Conservation (phyloP, 2,888 invertebrate genomes). For the Himalopsyche tibetana region DNA sequence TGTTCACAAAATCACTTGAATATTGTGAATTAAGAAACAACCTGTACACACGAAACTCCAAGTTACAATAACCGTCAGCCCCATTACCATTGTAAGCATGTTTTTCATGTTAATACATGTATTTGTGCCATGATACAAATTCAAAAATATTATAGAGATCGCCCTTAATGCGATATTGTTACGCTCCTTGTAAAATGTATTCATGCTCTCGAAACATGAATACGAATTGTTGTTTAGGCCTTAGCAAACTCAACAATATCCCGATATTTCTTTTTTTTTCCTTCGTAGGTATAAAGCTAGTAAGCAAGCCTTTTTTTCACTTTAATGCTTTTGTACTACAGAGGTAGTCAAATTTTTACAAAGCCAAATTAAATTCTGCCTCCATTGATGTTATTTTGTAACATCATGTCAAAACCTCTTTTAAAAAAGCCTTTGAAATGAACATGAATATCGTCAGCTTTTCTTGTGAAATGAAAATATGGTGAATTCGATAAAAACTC, state of each 20-base stretch:
- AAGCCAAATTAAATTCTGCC: background rate
- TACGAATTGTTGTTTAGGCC: conserved; percentile 42
- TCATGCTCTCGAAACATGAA: conserved; percentile 42
- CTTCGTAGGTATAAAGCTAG: conserved; percentile 15
- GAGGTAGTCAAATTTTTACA: background rate
- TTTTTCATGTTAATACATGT: conserved; percentile 43
- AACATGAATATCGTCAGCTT: no score
- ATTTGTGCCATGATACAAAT: conserved; percentile 43
- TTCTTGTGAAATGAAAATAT: no score
- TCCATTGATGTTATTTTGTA: no score
- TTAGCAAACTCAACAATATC: conserved; percentile 27
- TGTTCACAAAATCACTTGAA: no score
- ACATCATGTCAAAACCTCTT: no score
- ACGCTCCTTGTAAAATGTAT: conserved; percentile 40
- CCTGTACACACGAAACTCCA: background rate
- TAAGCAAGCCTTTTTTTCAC: conserved; percentile 31
- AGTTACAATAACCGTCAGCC: conserved; percentile 25
- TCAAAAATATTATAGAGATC: conserved; percentile 42
- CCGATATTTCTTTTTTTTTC: conserved; percentile 24
- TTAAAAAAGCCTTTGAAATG: no score
- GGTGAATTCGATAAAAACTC: no score
- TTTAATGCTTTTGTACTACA: conserved; percentile 21
- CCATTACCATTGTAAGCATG: conserved; percentile 42
- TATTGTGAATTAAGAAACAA: background rate
- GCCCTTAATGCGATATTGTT: conserved; percentile 37